Conservation (phyloP, 2,797 vertebrate species). For the Lutra lutra region DNA sequence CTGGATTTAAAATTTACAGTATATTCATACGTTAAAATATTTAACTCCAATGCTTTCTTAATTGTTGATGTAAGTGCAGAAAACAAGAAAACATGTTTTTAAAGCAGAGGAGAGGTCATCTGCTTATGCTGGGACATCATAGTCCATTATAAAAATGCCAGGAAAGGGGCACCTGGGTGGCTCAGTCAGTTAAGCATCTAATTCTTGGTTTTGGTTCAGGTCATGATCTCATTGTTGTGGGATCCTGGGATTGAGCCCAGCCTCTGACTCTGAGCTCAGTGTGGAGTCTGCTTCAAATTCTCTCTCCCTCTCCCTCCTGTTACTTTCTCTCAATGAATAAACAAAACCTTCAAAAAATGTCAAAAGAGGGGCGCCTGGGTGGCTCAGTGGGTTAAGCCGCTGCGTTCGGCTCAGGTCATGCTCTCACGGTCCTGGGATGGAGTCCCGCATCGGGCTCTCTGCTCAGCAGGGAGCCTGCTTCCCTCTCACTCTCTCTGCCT, state of each 20-base stretch:
- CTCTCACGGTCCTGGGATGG: too few species aligned
- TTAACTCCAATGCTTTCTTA: neutral
- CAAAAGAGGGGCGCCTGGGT: neutral
- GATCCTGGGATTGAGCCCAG: neutral
- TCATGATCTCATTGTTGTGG: neutral
- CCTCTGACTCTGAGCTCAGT: neutral
- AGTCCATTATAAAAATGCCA: neutral
- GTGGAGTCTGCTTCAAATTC: neutral
- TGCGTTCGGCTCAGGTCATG: too few species aligned
- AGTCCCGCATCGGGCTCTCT: too few species aligned
- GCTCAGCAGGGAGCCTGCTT: too few species aligned
- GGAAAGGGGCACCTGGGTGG: neutral
- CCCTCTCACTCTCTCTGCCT: too few species aligned
- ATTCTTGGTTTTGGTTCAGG: neutral
- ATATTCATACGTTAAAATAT: neutral
- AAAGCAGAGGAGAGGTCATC: neutral
- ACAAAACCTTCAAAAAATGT: neutral
- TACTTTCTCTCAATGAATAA: neutral
- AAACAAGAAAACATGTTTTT: slow-evolving; percentile 25
- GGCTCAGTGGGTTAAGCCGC: too few species aligned
- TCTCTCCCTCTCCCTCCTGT: neutral
- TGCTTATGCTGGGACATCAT: neutral
- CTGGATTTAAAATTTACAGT: neutral
- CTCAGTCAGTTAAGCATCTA: neutral
- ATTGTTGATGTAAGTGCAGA: neutral